Percentiles rank a stretch among this genome's conserved stretches.
Evolutionary conservation across 2,888 invertebrate genomes (phyloP).

Genomic region (Stenotaenia linearis): DNA sequence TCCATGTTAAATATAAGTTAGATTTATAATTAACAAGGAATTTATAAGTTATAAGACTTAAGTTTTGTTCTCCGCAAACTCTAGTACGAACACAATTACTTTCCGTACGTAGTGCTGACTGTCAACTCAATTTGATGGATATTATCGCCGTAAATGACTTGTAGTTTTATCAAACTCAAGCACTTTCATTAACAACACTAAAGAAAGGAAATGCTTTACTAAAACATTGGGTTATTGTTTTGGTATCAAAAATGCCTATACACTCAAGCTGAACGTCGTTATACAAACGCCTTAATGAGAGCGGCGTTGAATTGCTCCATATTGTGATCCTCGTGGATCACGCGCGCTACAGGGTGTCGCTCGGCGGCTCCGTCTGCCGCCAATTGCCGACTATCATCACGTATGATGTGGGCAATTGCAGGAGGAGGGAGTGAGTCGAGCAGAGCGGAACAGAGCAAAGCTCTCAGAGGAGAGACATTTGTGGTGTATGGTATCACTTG

Average conservation of each 20-base stretch:
- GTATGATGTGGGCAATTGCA: slow-evolving; percentile 24
- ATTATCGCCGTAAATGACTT: not conserved
- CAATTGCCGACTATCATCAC: slow-evolving; percentile 24
- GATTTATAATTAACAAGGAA: too few relatives aligned
- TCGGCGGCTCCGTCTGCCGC: slow-evolving; percentile 2
- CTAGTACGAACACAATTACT: too few relatives aligned
- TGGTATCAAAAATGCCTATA: not conserved
- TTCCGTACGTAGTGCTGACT: too few relatives aligned
- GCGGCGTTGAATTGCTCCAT: not conserved
- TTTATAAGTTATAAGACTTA: too few relatives aligned
- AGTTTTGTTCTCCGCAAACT: too few relatives aligned
- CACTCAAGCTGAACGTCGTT: not conserved
- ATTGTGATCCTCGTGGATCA: not conserved
- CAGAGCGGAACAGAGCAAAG: slow-evolving; percentile 1
- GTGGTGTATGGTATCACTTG: slow-evolving; percentile 23
- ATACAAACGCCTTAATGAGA: slow-evolving; percentile 22
- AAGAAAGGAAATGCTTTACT: not conserved
- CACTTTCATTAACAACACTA: not conserved
- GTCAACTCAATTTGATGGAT: not conserved
- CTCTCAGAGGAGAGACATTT: slow-evolving; percentile 21
- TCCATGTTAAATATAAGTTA: too few relatives aligned
- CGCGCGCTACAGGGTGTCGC: slow-evolving; percentile 3
- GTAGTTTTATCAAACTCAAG: not conserved
- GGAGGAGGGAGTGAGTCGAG: not conserved
- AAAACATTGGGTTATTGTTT: not conserved